These are phyloP conservation scores for Drosophila longiperda DNA, from an alignment of 2,888 invertebrate genomes.

Conservation along the genomic window DNA sequence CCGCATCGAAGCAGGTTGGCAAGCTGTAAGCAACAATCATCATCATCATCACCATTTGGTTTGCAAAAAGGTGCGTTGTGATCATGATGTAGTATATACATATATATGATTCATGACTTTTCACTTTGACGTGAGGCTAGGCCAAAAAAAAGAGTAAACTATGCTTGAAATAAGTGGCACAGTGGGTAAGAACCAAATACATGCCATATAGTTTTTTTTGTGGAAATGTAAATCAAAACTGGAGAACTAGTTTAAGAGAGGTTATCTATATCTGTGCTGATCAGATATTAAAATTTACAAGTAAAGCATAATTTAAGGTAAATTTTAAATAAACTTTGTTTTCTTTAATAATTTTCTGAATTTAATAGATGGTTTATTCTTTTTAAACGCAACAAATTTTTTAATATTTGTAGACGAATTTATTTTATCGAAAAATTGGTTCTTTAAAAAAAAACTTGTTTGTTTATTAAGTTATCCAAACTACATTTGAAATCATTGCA, in stretches of 20 bases:
- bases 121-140: constrained; percentile 66
- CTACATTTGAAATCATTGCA: neutral
- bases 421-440: neutral
- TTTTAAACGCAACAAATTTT: neutral
- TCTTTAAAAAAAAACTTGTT: neutral
- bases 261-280: neutral
- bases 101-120: constrained; percentile 78
- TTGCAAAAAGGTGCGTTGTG: constrained; percentile 65
- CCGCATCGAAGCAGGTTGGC: constrained; percentile 22
- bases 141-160: constrained; percentile 33
- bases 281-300: neutral
- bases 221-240: neutral
- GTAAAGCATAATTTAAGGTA: neutral
- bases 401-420: neutral
- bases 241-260: neutral
- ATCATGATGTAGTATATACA: constrained; percentile 68
- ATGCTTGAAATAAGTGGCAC: constrained; percentile 28
- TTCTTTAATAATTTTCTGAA: neutral
- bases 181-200: constrained; percentile 16
- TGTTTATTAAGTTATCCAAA: neutral
- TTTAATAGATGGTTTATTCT: neutral
- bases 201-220: neutral
- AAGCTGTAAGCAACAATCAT: constrained; percentile 22
- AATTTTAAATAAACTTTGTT: neutral
- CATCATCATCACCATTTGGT: constrained; percentile 47